Conservation (phyloP, 2,888 invertebrate species). For the Folsomia candida region DNA sequence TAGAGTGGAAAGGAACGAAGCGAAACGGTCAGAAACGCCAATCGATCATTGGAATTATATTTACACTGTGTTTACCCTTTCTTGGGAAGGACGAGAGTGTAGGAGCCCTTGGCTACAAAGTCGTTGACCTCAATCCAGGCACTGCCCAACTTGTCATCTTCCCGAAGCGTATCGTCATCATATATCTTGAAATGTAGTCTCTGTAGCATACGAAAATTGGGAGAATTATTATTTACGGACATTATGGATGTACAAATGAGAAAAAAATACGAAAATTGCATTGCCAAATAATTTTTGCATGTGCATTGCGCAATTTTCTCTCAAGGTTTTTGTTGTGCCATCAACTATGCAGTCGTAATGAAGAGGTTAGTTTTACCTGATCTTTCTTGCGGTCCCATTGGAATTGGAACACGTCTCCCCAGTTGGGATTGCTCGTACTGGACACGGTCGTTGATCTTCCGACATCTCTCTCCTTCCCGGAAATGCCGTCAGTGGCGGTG, state of each 20-base stretch:
- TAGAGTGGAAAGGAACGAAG: no score
- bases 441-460: slow-evolving; percentile 15
- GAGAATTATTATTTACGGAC: no score
- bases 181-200: slow-evolving; percentile 24
- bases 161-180: slow-evolving; percentile 26
- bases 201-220: not conserved
- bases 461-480: slow-evolving; percentile 17
- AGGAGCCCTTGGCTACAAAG: slow-evolving; percentile 32
- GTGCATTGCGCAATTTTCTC: no score
- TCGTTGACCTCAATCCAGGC: slow-evolving; percentile 26
- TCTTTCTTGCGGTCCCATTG: slow-evolving; percentile 18
- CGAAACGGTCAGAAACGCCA: no score
- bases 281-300: not conserved
- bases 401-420: slow-evolving; percentile 18
- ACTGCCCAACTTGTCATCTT: slow-evolving; percentile 18
- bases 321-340: no score
- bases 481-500: slow-evolving; percentile 11
- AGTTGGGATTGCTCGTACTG: slow-evolving; percentile 19
- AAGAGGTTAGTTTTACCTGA: slow-evolving; percentile 3
- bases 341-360: no score
- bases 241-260: no score
- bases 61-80: no score
- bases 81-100: slow-evolving; percentile 34
- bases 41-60: no score
- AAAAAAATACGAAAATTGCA: not conserved